Evolutionary conservation across 1,140 invertebrate species (phyloP).

Genomic region (Neomicropteryx cornuta): DNA sequence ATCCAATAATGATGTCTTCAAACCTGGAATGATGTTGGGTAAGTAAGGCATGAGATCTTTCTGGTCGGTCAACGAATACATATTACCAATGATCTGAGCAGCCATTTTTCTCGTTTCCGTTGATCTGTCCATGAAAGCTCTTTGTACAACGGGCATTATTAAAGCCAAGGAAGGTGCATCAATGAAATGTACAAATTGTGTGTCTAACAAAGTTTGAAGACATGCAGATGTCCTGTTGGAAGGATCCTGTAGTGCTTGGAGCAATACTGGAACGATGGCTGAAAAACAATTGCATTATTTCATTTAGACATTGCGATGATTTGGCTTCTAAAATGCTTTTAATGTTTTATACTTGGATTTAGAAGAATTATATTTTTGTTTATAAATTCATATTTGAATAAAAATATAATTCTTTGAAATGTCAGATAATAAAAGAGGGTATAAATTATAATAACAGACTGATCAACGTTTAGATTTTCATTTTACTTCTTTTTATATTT

Average conservation of each 20-base stretch:
- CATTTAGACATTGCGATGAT: too few species aligned
- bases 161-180: slow-evolving; percentile 96
- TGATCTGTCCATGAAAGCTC: slow-evolving; percentile 93
- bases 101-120: slow-evolving; percentile 98
- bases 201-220: slow-evolving; percentile 86
- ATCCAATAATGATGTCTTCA: slow-evolving; percentile 93
- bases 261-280: slow-evolving; percentile 83
- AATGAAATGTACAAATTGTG: slow-evolving; percentile 98
- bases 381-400: too few species aligned
- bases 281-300: slow-evolving; percentile 18
- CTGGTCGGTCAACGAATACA: slow-evolving; percentile 98
- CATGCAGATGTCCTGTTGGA: slow-evolving; percentile 89
- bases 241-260: slow-evolving; percentile 93
- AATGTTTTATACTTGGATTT: too few species aligned
- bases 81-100: slow-evolving; percentile 98
- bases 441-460: too few species aligned
- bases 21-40: slow-evolving; percentile 90
- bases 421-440: too few species aligned
- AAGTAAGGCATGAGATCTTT: slow-evolving; percentile 97
- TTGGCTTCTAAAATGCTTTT: too few species aligned
- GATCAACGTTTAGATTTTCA: too few species aligned
- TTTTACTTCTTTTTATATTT: too few species aligned
- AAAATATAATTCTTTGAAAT: too few species aligned
- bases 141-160: slow-evolving; percentile 97
- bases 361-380: too few species aligned